Percentiles rank a stretch among this genome's conserved stretches.
Evolutionary conservation across 2,888 invertebrate species (phyloP).

Genomic region (Cephus runcator): DNA sequence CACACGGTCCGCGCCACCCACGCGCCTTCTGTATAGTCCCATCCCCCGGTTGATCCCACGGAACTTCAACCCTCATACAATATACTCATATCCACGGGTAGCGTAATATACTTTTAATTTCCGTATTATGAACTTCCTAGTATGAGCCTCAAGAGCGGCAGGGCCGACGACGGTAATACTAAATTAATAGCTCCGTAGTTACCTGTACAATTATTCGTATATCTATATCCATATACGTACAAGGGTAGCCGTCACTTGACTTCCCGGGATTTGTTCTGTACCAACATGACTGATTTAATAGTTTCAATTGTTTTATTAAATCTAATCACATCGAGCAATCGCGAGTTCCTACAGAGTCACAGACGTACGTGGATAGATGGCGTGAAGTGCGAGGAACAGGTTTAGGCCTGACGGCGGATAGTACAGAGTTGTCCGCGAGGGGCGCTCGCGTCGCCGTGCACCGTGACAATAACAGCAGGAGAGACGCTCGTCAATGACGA

Average conservation of each 20-base stretch:
- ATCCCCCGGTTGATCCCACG: constrained; percentile 26
- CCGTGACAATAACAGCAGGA: neutral
- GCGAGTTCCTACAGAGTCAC: neutral
- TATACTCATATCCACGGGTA: constrained; percentile 37
- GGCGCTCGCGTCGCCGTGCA: neutral
- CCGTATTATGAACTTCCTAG: constrained; percentile 61
- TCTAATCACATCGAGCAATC: neutral
- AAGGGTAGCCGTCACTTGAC: neutral
- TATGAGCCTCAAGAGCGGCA: constrained; percentile 13
- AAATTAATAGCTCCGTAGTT: constrained; percentile 20
- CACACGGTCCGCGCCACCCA: constrained; percentile 4
- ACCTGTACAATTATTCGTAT: neutral
- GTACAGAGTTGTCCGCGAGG: neutral
- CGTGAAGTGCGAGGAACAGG: neutral
- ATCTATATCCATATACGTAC: neutral
- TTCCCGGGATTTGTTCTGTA: neutral
- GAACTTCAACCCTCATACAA: neutral
- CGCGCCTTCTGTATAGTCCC: constrained; percentile 21
- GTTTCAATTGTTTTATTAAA: neutral
- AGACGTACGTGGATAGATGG: neutral
- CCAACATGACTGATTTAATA: neutral
- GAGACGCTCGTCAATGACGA: neutral
- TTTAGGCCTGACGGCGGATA: neutral
- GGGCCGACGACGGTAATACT: neutral
- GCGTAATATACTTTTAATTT: constrained; percentile 62